phyloP scores from a whole-genome alignment of 1,140 invertebrate species.

The Neodiprion virginianus region DNA sequence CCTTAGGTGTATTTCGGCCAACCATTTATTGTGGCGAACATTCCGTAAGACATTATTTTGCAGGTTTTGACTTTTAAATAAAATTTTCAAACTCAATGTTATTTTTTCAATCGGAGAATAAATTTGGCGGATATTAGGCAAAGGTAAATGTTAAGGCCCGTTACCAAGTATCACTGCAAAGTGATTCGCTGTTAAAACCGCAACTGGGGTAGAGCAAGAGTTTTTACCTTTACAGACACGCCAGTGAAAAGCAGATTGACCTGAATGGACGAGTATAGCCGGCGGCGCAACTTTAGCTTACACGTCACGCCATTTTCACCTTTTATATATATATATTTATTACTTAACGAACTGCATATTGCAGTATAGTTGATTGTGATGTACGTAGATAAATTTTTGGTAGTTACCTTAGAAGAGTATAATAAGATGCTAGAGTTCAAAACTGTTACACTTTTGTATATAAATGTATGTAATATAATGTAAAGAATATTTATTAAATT shows the following conservation, averaged over 20 bases:
- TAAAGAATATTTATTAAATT: too few species aligned
- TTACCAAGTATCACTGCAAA: too few species aligned
- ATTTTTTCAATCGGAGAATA: too few species aligned
- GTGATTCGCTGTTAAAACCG: not conserved
- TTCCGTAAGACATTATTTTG: too few species aligned
- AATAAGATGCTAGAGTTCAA: not conserved
- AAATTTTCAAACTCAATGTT: too few species aligned
- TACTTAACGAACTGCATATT: not conserved
- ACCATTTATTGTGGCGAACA: too few species aligned
- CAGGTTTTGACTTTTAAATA: too few species aligned
- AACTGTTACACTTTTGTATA: not conserved
- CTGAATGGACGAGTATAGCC: constrained; percentile 52
- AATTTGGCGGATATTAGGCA: too few species aligned
- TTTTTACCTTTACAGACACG: constrained; percentile 58
- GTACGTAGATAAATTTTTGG: not conserved
- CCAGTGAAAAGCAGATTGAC: constrained; percentile 54
- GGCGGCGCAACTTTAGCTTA: constrained; percentile 17
- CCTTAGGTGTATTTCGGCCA: too few species aligned
- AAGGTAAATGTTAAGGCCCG: too few species aligned
- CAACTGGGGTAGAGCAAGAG: constrained; percentile 43
- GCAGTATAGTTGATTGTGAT: constrained; percentile 5
- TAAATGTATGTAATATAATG: not conserved
- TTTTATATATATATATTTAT: constrained; percentile 2
- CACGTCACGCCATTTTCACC: not conserved
- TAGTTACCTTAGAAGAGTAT: constrained; percentile 1